These are phyloP conservation scores for Ia io DNA, from an alignment of 2,113 vertebrate species.

Conservation along the genomic window DNA sequence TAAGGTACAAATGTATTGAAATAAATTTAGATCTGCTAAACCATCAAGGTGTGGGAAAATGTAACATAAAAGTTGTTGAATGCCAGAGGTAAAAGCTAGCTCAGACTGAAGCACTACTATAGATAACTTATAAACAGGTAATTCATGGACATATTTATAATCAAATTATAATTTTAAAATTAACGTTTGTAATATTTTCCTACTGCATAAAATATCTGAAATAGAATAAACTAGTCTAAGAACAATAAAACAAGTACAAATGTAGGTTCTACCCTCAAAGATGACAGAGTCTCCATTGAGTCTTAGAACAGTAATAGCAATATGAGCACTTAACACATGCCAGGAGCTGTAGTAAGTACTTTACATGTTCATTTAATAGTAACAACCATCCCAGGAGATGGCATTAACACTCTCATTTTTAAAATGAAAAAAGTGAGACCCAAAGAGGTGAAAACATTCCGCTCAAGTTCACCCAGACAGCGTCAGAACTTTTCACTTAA, in stretches of 20 bases:
- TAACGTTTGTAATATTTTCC: neutral
- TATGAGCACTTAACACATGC: neutral
- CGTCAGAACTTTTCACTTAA: neutral
- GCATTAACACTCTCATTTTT: neutral
- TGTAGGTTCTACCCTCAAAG: neutral
- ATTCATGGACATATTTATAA: neutral
- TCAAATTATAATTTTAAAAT: neutral
- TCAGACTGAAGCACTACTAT: neutral
- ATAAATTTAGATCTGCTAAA: neutral
- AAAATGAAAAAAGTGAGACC: neutral
- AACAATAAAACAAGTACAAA: neutral
- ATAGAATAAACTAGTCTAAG: neutral
- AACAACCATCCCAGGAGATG: neutral
- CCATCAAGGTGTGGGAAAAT: neutral
- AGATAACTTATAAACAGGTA: neutral
- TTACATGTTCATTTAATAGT: neutral
- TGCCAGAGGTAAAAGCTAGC: neutral
- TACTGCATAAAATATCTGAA: neutral
- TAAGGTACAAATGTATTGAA: conserved; percentile 15
- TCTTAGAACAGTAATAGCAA: neutral
- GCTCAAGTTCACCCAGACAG: neutral
- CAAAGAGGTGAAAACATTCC: neutral
- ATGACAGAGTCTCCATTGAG: neutral
- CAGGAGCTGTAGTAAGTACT: neutral
- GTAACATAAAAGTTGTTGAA: neutral